Evolutionary conservation across 1,140 invertebrate genomes (phyloP), one percentile per base, ranked within the genome.

Genomic region (Pogonomyrmex californicus): DNA sequence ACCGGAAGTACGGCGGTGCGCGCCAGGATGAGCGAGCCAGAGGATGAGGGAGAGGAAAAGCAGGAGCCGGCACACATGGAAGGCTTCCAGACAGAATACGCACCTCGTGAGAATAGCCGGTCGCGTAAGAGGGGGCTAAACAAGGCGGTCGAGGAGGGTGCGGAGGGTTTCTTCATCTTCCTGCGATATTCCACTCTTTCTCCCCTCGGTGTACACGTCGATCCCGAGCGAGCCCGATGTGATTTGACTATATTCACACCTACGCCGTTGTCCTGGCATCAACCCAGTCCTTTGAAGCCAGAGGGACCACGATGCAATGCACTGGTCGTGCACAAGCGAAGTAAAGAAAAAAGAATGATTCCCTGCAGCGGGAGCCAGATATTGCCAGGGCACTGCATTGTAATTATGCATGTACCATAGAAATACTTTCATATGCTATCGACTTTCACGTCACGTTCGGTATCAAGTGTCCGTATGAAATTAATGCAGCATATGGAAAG

Each of bases 161-260:
- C 49, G 70, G 54, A 71, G 36, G 36, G 62, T 83, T 75, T 81
- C 75, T 83, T 62, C 86, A 60, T 65, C 58, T 87, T 82, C 70
- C 47, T 86, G 58, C 85, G 56, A 85, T 54, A 36, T 36, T 63
- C 73, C 65, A 65, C 78, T 62, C 68, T 90, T 87, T 76, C 79
- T 85, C 56, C 81, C 75, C 51, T 70, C 36, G 51, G 33, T 49
- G n/a, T 79, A 56, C 73, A 76, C 86, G 82, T 88, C 87, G 77
- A 86, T 23, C 63, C 88, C 78, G 91, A 82, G 81, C 77, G 91
- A 92, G 85, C 82, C 70, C 90, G 90, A 93, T 91, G 90, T 92
- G 92, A 94, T 93, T 94, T 93, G 93, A 93, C 92, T 92, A 91
- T 86, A 90, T 94, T 93, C 92, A 91, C 23, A 23, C 91, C 93